Conservation (phyloP, 2,113 vertebrate species). For the Platichthys flesus region DNA sequence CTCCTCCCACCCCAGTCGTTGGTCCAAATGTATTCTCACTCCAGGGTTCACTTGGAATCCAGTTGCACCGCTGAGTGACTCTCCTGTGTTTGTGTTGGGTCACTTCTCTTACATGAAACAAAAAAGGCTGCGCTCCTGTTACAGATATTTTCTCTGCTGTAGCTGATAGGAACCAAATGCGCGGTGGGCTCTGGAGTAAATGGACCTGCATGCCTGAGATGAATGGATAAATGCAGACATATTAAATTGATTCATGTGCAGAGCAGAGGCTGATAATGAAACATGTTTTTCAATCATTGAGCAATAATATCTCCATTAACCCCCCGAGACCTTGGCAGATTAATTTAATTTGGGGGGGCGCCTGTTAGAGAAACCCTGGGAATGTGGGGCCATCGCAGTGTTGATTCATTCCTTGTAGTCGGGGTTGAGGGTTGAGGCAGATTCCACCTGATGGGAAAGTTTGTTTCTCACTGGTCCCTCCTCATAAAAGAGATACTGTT, state of each 20-base stretch:
- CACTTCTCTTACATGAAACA: not conserved
- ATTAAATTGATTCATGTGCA: not conserved
- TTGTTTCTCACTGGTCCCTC: not conserved
- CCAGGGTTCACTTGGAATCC: not conserved
- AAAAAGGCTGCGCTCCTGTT: too few relatives aligned
- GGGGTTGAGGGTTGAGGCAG: not conserved
- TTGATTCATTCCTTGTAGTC: not conserved
- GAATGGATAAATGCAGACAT: not conserved
- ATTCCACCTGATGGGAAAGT: not conserved
- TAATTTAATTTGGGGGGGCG: not conserved
- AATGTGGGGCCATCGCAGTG: not conserved
- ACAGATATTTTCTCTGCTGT: too few relatives aligned
- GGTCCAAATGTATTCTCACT: not conserved
- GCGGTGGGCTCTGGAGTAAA: too few relatives aligned
- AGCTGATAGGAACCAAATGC: too few relatives aligned
- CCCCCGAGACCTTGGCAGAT: not conserved
- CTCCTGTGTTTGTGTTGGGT: not conserved
- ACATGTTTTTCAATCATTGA: not conserved
- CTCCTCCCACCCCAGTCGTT: not conserved
- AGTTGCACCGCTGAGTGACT: not conserved
- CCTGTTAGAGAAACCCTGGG: not conserved
- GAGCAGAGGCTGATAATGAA: not conserved
- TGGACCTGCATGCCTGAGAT: not conserved
- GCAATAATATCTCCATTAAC: too few relatives aligned
- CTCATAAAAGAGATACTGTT: conserved; percentile 2